phyloP scores from a whole-genome alignment of 2,888 invertebrate species.

The Pyrochroa serraticornis region DNA sequence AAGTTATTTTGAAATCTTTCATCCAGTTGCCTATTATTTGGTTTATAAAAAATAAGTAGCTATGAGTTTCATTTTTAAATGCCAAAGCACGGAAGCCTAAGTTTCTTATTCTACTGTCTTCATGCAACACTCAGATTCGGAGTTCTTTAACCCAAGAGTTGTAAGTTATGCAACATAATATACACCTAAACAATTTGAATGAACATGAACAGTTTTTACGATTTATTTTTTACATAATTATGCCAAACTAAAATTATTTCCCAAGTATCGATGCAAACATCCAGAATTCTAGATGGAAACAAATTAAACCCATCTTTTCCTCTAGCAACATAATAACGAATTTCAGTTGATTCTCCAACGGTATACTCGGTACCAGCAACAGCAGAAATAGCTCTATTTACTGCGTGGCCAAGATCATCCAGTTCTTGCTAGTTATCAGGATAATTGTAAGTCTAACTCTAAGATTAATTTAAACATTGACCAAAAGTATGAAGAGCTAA shows the following conservation, averaged over 20 bases:
- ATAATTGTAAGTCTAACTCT: constrained; percentile 66
- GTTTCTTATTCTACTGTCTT: too few relatives aligned
- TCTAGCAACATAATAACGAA: constrained; percentile 65
- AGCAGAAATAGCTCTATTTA: constrained; percentile 56
- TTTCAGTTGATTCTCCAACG: constrained; percentile 58
- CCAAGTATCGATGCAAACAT: constrained; percentile 67
- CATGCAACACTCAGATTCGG: too few relatives aligned
- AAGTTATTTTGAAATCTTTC: too few relatives aligned
- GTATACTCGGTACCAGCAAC: constrained; percentile 57
- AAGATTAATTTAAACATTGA: constrained; percentile 70
- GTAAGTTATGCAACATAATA: too few relatives aligned
- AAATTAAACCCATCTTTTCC: constrained; percentile 63
- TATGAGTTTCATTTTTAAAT: too few relatives aligned
- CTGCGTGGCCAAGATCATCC: constrained; percentile 55
- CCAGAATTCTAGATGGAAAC: constrained; percentile 61
- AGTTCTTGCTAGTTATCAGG: constrained; percentile 60
- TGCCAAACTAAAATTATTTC: constrained; percentile 62
- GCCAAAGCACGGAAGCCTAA: too few relatives aligned
- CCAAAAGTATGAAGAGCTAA: constrained; percentile 80
- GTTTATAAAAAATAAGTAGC: too few relatives aligned
- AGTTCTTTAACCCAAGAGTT: too few relatives aligned
- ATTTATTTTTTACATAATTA: constrained; percentile 47
- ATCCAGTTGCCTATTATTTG: too few relatives aligned
- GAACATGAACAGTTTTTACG: too few relatives aligned
- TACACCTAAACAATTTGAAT: too few relatives aligned